Evolutionary conservation across 2,797 vertebrate species (phyloP).

Genomic region (Lindbergichthys nudifrons): DNA sequence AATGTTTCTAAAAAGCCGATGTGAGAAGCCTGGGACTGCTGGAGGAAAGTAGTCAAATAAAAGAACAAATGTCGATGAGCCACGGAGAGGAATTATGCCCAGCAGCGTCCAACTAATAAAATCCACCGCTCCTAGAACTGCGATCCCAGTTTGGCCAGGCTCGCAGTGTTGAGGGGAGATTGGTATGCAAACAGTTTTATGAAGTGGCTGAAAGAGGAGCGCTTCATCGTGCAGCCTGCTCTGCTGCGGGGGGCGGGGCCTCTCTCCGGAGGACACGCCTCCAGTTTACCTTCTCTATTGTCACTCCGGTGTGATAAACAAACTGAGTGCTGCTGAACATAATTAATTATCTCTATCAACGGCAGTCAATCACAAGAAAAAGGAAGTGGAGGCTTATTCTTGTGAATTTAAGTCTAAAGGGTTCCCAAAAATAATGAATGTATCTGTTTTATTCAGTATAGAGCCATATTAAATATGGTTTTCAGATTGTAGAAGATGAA

Average conservation of each 20-base stretch:
- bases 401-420: neutral
- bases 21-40: slow-evolving; percentile 18
- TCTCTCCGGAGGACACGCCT: slow-evolving; percentile 60
- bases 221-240: slow-evolving; percentile 57
- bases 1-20: slow-evolving; percentile 38
- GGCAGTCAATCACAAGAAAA: neutral
- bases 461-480: neutral
- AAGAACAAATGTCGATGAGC: slow-evolving; percentile 22
- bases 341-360: neutral
- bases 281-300: slow-evolving; percentile 38
- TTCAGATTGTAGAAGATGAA: neutral
- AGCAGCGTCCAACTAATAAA: slow-evolving; percentile 59
- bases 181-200: slow-evolving; percentile 73
- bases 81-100: slow-evolving; percentile 44
- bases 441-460: neutral
- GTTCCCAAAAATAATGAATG: too few relatives aligned
- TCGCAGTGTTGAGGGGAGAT: slow-evolving; percentile 53
- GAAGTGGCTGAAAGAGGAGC: slow-evolving; percentile 64
- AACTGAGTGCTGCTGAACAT: neutral
- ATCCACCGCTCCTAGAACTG: slow-evolving; percentile 71
- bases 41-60: slow-evolving; percentile 10
- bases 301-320: neutral
- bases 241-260: slow-evolving; percentile 70
- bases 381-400: neutral
- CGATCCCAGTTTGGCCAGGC: slow-evolving; percentile 58